Conservation (phyloP, 2,113 vertebrate species). For the Corythoichthys intestinalis region DNA sequence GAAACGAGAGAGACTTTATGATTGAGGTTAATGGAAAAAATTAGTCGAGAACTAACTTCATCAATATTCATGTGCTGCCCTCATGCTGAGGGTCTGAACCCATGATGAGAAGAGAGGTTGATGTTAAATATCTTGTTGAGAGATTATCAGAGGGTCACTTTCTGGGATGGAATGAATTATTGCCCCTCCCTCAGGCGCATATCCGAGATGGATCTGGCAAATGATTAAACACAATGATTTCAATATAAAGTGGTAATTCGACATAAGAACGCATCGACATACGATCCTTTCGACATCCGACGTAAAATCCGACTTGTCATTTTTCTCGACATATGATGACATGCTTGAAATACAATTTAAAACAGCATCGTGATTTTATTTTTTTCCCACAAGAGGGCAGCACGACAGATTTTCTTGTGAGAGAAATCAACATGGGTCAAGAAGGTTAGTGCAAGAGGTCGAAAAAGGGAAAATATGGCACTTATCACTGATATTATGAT, state of each 20-base stretch:
- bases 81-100: slow-evolving; percentile 50
- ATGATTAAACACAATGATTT: slow-evolving; percentile 60
- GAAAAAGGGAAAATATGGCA: no score
- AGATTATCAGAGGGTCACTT: slow-evolving; percentile 56
- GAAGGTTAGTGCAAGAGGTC: no score
- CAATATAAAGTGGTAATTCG: not conserved
- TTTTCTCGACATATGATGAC: no score
- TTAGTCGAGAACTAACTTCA: slow-evolving; percentile 55
- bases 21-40: slow-evolving; percentile 69
- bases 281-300: no score
- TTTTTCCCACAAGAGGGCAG: no score
- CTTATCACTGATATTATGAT: no score
- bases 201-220: slow-evolving; percentile 54
- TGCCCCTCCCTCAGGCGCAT: slow-evolving; percentile 53
- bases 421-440: no score
- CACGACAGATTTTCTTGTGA: no score
- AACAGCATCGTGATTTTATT: no score
- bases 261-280: no score
- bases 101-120: slow-evolving; percentile 36
- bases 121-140: slow-evolving; percentile 59
- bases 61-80: slow-evolving; percentile 68
- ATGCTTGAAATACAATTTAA: no score
- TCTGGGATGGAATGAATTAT: slow-evolving; percentile 58
- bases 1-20: slow-evolving; percentile 52
- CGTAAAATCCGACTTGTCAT: no score